A percentile compares a stretch with the other conserved stretches of the same genome.
Conservation (phyloP, 2,797 vertebrate species). For the Eulemur albifrons region DNA sequence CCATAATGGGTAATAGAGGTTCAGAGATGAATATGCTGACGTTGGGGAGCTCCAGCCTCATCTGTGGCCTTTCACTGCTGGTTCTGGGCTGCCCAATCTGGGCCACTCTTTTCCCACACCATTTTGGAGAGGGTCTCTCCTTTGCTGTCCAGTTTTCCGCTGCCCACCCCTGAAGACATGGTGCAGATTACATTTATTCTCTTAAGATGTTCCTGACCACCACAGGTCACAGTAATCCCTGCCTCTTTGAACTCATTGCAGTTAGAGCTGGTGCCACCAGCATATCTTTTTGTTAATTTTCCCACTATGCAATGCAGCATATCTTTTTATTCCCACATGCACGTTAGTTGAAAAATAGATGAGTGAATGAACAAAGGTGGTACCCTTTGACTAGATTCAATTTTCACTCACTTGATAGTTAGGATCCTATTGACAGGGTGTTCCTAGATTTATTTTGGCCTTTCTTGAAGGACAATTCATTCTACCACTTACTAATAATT, state of each 20-base stretch:
- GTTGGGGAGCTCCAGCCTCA: not conserved
- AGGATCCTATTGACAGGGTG: not conserved
- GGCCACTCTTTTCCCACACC: not conserved
- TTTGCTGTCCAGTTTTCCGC: not conserved
- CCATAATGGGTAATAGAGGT: not conserved
- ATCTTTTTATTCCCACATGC: not conserved
- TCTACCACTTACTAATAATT: conserved; percentile 2
- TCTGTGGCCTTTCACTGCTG: not conserved
- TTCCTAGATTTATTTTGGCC: not conserved
- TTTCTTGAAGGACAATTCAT: conserved; percentile 38
- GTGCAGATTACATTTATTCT: not conserved
- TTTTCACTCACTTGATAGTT: conserved; percentile 37
- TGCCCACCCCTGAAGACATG: not conserved
- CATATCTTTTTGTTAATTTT: not conserved
- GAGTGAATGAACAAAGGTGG: not conserved
- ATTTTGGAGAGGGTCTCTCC: not conserved
- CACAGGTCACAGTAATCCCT: not conserved
- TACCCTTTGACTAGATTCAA: not conserved
- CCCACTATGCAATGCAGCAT: not conserved
- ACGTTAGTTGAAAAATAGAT: not conserved
- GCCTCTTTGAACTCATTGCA: not conserved
- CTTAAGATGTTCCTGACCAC: not conserved
- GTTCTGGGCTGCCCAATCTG: not conserved
- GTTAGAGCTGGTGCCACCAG: not conserved
- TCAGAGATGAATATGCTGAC: not conserved